phyloP scores from a whole-genome alignment of 1,140 invertebrate species.

The Magallana angulata region DNA sequence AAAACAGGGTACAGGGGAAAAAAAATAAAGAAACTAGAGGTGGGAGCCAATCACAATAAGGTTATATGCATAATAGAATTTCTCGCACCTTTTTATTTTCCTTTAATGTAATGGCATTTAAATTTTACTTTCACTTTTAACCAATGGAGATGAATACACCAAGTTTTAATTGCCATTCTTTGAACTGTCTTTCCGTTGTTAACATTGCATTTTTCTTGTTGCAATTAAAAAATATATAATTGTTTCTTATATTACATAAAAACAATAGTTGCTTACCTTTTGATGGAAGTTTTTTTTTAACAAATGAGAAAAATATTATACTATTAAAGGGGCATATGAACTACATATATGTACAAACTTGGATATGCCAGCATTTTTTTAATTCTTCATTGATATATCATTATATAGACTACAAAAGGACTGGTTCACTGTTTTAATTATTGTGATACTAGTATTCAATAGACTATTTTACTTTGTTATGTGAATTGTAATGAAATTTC shows the following conservation, averaged over 20 bases:
- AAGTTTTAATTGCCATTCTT: neutral
- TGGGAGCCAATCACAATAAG: neutral
- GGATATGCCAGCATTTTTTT: neutral
- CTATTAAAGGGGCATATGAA: constrained; percentile 5
- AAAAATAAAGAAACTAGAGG: neutral
- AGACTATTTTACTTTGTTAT: constrained; percentile 22
- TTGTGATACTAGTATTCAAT: constrained; percentile 30
- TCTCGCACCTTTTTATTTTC: neutral
- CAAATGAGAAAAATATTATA: neutral
- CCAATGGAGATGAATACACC: neutral
- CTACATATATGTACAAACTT: neutral
- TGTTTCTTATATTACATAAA: neutral
- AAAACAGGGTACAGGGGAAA: neutral
- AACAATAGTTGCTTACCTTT: constrained; percentile 5
- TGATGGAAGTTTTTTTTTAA: neutral
- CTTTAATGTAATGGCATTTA: neutral
- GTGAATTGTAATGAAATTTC: constrained; percentile 40
- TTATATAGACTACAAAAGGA: constrained; percentile 3
- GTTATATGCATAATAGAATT: constrained; percentile 5
- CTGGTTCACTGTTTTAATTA: constrained; percentile 21
- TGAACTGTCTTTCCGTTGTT: constrained; percentile 14
- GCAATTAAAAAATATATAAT: constrained; percentile 21
- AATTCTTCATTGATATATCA: too few species aligned
- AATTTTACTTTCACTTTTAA: neutral
- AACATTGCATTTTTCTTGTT: constrained; percentile 29